phyloP scores from a whole-genome alignment of 92 coral and sea anemone genomes.

The Palythoa grandiflora region DNA sequence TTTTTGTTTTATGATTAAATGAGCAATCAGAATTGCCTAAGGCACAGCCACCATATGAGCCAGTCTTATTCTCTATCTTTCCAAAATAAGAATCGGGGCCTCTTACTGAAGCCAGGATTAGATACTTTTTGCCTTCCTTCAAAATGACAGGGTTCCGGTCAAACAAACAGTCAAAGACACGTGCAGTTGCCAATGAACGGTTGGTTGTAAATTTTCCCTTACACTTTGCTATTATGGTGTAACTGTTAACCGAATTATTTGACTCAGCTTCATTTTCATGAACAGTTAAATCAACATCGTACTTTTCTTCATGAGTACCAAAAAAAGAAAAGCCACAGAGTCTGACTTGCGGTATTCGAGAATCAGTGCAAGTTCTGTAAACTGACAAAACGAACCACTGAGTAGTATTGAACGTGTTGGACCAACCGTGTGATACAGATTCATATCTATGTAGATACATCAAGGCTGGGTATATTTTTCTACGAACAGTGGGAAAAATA shows the following conservation, averaged over 20 bases:
- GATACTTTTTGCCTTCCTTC: neutral
- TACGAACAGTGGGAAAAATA: neutral
- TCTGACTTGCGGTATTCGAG: neutral
- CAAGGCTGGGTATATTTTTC: neutral
- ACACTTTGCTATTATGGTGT: neutral
- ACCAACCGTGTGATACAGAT: neutral
- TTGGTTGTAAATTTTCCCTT: neutral
- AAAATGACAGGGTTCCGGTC: neutral
- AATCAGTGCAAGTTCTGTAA: too few relatives aligned
- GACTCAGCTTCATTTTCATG: neutral
- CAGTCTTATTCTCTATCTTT: too few relatives aligned
- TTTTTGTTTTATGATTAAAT: neutral
- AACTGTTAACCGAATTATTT: too few relatives aligned
- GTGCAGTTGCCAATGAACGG: neutral
- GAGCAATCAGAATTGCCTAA: too few relatives aligned
- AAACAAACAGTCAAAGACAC: constrained; percentile 8
- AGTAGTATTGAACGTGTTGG: neutral
- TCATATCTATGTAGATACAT: neutral
- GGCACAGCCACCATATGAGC: too few relatives aligned
- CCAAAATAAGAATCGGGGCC: constrained; percentile 22
- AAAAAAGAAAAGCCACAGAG: constrained; percentile 17
- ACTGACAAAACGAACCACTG: neutral
- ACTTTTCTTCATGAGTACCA: neutral
- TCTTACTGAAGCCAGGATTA: neutral
- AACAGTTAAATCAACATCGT: neutral